Evolutionary conservation across 2,888 invertebrate genomes (phyloP), one percentile per base, ranked within the genome.

Genomic region (Eupithecia tripunctaria): DNA sequence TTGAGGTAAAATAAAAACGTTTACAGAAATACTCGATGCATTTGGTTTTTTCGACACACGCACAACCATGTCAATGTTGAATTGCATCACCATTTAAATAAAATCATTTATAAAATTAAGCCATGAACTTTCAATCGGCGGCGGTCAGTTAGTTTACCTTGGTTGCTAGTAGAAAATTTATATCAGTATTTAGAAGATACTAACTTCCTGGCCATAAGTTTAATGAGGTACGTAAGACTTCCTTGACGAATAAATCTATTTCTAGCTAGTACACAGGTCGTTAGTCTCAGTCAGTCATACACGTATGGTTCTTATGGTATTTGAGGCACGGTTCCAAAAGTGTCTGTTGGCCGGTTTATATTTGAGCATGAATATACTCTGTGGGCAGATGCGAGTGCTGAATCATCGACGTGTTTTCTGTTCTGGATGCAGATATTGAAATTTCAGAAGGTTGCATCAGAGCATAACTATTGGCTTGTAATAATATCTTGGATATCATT

Each of bases 241-340:
- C 71, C 71, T 71, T 67, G 41, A 69, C 32, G 21, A 66, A 63
- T 69, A 68, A 74, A 69, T 74, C 66, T 71, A 74, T 68, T 70
- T 64, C 43, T 51, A 70, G 64, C 25, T 59, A 67, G 60, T 41
- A 64, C 63, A 60, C 67, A 75, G 72, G 65, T 75, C 70, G 70
- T 51, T 70, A 70, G 67, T 68, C 67, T 72, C 81, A 83, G 84
- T 83, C 83, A 82, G 73, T 70, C 51, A 64, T 36, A 82, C 72
- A 71, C 47, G 67, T 64, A 74, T 67, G 69, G 60, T 70, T 67
- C 63, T 65, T 72, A 74, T 75, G 75, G 68, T 69, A 68, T 75
- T 71, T 76, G 76, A 81, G 80, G 78, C 79, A 77, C 70, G 71
- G 72, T 74, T 79, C 77, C 79, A 77, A 78, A 80, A 76, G 75